These are phyloP conservation scores for Siniperca chuatsi DNA, from an alignment of 2,113 vertebrate genomes.

Conservation along the genomic window DNA sequence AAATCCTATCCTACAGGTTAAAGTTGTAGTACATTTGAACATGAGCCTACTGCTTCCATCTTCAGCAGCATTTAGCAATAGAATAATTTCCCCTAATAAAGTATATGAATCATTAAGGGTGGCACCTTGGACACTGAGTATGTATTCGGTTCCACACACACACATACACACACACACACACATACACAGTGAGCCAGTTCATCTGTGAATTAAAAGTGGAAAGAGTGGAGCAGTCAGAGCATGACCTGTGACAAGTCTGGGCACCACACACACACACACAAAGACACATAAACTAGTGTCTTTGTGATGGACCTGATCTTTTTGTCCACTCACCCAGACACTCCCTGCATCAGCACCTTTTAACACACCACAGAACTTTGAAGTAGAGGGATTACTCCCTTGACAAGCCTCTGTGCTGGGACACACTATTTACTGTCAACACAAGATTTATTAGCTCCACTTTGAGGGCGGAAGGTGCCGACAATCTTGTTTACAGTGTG, in stretches of 20 bases:
- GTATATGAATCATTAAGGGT: neutral
- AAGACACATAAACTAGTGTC: neutral
- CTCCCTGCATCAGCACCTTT: conserved; percentile 70
- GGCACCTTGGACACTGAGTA: conserved; percentile 21
- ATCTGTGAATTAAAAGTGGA: neutral
- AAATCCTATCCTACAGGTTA: neutral
- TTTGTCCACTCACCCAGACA: conserved; percentile 56
- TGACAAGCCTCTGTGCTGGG: conserved; percentile 28
- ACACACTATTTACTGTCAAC: conserved; percentile 70
- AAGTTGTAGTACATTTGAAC: neutral
- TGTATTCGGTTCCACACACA: neutral
- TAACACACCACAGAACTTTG: conserved; percentile 62
- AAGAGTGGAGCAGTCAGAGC: conserved; percentile 26
- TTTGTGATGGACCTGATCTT: conserved; percentile 57
- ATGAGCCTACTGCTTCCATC: neutral
- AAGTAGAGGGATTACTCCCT: conserved; percentile 65
- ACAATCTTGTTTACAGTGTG: conserved; percentile 54
- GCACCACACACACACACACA: conserved; percentile 22
- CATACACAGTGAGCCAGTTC: neutral
- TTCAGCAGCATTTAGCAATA: neutral
- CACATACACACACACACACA: conserved; percentile 2
- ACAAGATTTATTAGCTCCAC: conserved; percentile 73
- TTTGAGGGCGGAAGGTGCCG: conserved; percentile 60
- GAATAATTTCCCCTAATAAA: neutral
- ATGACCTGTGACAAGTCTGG: conserved; percentile 64